Conservation (phyloP, 2,888 invertebrate species). For the Falcaria lacertinaria region DNA sequence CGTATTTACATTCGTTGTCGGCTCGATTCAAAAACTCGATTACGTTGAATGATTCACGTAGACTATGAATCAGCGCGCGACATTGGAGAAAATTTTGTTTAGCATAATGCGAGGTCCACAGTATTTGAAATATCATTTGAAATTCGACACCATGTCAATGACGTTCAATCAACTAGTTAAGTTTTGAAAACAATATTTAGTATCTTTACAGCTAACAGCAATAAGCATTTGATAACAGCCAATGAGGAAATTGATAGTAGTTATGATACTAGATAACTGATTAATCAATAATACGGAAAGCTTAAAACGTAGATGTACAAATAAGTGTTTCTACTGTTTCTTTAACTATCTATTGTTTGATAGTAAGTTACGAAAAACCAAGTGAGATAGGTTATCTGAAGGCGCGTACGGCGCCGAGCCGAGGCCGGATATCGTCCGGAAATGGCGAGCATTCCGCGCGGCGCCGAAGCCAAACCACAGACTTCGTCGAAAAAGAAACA, state of each 20-base stretch:
- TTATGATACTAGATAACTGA: no score
- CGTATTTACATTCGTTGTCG: constrained; percentile 71
- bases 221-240: constrained; percentile 35
- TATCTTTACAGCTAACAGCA: constrained; percentile 9
- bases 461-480: constrained; percentile 57
- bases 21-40: constrained; percentile 77
- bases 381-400: constrained; percentile 47
- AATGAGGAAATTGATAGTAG: constrained; percentile 45
- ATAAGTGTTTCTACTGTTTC: no score
- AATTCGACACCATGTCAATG: constrained; percentile 2
- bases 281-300: constrained; percentile 38
- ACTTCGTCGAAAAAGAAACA: constrained; percentile 49
- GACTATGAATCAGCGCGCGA: constrained; percentile 67
- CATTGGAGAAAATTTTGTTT: constrained; percentile 51
- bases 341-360: not conserved
- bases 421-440: constrained; percentile 76
- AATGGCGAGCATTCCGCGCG: constrained; percentile 74
- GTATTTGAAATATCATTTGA: constrained; percentile 5
- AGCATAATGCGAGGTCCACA: constrained; percentile 9
- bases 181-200: no score
- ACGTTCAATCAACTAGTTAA: not conserved
- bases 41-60: constrained; percentile 72
- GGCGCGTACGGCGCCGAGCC: constrained; percentile 47
- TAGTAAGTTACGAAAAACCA: constrained; percentile 7
- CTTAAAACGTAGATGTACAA: constrained; percentile 9